Evolutionary conservation across 2,888 invertebrate genomes (phyloP).

Genomic region (Branchipolynoe longqiensis): DNA sequence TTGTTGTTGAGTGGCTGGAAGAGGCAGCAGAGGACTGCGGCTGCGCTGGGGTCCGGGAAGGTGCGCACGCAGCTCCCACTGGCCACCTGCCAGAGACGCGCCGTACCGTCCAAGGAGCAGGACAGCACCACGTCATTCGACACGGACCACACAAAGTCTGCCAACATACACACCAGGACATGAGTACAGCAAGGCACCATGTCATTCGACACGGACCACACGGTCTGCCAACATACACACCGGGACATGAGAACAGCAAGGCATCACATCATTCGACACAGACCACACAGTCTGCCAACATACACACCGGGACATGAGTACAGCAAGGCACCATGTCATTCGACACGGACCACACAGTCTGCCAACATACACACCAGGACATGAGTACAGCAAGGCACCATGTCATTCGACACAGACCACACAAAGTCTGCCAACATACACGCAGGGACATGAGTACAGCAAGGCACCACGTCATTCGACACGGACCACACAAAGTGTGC

Average conservation of each 20-base stretch:
- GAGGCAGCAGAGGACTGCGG: constrained; percentile 84
- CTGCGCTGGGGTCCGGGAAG: constrained; percentile 76
- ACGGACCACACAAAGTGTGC: no score
- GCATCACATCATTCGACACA: constrained; percentile 90
- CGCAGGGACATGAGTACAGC: no score
- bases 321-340: no score
- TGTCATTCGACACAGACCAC: constrained; percentile 93
- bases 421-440: constrained; percentile 85
- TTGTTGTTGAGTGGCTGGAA: constrained; percentile 94
- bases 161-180: constrained; percentile 72
- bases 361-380: no score
- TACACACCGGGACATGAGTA: no score
- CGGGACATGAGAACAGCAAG: no score
- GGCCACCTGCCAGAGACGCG: constrained; percentile 88
- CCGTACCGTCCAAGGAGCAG: constrained; percentile 88
- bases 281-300: no score
- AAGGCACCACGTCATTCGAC: no score
- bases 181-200: no score
- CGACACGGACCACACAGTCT: no score
- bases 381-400: constrained; percentile 90
- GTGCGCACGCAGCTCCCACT: constrained; percentile 80
- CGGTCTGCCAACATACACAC: no score
- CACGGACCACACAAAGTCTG: constrained; percentile 91
- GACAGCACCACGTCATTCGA: constrained; percentile 92
- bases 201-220: no score